Conservation (phyloP, 1,140 invertebrate species). For the Heliconius eleuchia region DNA sequence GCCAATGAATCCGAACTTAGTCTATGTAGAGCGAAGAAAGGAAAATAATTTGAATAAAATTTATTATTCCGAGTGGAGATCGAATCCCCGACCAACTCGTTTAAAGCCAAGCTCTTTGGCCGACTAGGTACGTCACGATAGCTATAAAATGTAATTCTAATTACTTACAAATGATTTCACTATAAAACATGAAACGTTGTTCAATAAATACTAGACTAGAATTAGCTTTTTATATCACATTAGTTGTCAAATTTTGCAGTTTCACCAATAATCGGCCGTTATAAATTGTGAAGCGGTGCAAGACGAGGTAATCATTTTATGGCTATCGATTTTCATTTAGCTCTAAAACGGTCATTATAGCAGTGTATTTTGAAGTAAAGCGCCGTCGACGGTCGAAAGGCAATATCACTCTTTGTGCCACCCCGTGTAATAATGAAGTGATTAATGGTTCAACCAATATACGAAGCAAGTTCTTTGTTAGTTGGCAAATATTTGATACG, state of each 20-base stretch:
- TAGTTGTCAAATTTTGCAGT: conserved; percentile 28
- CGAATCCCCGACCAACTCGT: too few species aligned
- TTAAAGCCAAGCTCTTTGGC: too few species aligned
- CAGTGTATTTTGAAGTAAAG: conserved; percentile 58
- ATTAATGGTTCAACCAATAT: conserved; percentile 66
- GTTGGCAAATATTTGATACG: conserved; percentile 66
- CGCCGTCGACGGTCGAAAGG: conserved; percentile 55
- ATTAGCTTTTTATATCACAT: neutral
- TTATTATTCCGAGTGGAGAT: too few species aligned
- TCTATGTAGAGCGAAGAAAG: too few species aligned
- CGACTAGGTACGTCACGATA: too few species aligned
- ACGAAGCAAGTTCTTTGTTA: conserved; percentile 65
- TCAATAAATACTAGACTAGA: neutral
- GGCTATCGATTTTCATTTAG: conserved; percentile 57
- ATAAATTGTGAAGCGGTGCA: conserved; percentile 39
- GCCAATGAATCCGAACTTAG: too few species aligned
- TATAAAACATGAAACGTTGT: neutral
- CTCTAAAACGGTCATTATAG: conserved; percentile 60
- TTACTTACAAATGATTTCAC: too few species aligned
- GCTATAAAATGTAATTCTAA: too few species aligned
- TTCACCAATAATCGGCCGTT: conserved; percentile 33
- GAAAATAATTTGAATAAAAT: too few species aligned
- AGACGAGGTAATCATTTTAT: conserved; percentile 42
- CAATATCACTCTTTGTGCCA: conserved; percentile 63
- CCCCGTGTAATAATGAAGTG: conserved; percentile 63